phyloP scores from a whole-genome alignment of 2,888 invertebrate genomes.

The Macroteleia sp. region DNA sequence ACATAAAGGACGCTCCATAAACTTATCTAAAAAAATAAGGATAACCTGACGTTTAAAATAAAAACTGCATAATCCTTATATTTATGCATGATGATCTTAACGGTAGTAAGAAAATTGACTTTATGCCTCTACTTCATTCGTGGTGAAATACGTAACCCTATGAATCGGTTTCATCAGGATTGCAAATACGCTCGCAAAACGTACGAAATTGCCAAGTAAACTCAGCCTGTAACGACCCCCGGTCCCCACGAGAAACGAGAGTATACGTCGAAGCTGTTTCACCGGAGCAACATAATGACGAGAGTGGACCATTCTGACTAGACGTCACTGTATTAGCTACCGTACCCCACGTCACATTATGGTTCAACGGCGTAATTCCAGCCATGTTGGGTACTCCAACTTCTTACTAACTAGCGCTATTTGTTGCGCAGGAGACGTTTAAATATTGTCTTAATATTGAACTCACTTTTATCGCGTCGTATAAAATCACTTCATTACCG shows the following conservation, averaged over 20 bases:
- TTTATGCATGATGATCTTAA: no score
- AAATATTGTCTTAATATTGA: conserved; percentile 17
- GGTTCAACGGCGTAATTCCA: conserved; percentile 10
- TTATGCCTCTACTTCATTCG: no score
- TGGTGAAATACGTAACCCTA: conserved; percentile 3
- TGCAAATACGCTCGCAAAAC: conserved; percentile 35
- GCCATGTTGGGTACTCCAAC: not conserved
- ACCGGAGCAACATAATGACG: conserved; percentile 18
- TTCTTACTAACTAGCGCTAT: conserved; percentile 22
- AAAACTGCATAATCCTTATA: no score
- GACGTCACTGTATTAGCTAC: not conserved
- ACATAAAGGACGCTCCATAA: no score
- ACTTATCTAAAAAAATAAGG: no score
- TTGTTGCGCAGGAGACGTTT: conserved; percentile 19
- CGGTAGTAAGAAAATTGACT: no score
- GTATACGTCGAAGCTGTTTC: conserved; percentile 23
- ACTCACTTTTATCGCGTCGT: conserved; percentile 1
- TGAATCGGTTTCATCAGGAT: conserved; percentile 31
- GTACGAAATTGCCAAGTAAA: conserved; percentile 30
- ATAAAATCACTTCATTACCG: conserved; percentile 14
- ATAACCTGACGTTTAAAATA: no score
- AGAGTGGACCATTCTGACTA: conserved; percentile 26
- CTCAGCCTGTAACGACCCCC: conserved; percentile 17
- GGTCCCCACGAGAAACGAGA: conserved; percentile 5
- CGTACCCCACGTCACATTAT: conserved; percentile 6